Evolutionary conservation across 2,888 invertebrate species (phyloP).

Genomic region (Lissonota sp.): DNA sequence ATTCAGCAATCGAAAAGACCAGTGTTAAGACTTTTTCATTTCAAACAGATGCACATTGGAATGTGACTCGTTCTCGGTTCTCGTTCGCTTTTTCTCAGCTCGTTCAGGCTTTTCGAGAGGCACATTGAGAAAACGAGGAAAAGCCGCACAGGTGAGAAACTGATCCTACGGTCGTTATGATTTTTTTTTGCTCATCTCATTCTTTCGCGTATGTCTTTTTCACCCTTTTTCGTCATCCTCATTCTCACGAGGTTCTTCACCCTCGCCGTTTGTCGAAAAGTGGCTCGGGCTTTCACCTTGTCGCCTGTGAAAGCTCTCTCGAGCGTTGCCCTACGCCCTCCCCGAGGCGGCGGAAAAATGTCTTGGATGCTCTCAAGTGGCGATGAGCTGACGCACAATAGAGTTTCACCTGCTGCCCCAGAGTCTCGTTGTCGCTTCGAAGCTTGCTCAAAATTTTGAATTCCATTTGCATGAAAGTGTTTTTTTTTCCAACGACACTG

Average conservation of each 20-base stretch:
- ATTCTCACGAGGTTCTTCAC: conserved; percentile 40
- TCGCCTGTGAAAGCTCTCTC: conserved; percentile 27
- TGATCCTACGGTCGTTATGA: conserved; percentile 21
- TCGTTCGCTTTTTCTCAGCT: conserved; percentile 18
- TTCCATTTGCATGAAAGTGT: too few relatives aligned
- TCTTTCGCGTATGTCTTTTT: not conserved
- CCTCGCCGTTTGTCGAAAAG: conserved; percentile 34
- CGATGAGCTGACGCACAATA: conserved; percentile 16
- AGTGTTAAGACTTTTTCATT: too few relatives aligned
- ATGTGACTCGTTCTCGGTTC: conserved; percentile 1
- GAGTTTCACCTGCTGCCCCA: conserved; percentile 10
- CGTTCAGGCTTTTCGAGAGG: conserved; percentile 11
- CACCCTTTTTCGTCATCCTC: not conserved
- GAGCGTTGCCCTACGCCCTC: not conserved
- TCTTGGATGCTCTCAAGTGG: conserved; percentile 33
- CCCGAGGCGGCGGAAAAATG: conserved; percentile 50
- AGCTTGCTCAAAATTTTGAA: not conserved
- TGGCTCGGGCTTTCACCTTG: conserved; percentile 14
- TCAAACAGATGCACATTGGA: too few relatives aligned
- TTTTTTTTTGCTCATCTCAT: not conserved
- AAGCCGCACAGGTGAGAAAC: not conserved
- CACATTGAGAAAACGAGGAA: conserved; percentile 38
- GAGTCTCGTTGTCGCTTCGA: conserved; percentile 37
- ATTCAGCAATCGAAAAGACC: too few relatives aligned
- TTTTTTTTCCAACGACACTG: too few relatives aligned